These are phyloP conservation scores for Eulemur coronatus DNA, from an alignment of 2,797 vertebrate species.

Conservation along the genomic window DNA sequence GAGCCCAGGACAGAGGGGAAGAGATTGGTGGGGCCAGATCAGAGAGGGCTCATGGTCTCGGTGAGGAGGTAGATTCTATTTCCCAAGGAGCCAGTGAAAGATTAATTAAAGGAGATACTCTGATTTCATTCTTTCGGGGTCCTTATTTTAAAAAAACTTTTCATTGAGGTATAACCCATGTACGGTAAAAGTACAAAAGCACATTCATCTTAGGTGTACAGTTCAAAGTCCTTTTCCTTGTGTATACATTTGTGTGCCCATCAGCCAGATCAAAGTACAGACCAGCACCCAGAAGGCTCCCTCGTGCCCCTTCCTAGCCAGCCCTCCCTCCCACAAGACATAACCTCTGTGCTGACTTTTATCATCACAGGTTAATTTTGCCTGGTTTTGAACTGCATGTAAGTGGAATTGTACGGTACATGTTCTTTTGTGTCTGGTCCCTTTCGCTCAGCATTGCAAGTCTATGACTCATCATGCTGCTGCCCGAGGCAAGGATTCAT, in stretches of 20 bases:
- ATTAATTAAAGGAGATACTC: not conserved
- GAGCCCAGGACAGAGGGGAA: too few relatives aligned
- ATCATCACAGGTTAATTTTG: not conserved
- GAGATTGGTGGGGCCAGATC: not conserved
- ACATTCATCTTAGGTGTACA: not conserved
- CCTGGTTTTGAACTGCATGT: not conserved
- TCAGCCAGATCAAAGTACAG: not conserved
- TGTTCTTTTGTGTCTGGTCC: not conserved
- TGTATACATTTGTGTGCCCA: rapidly evolving
- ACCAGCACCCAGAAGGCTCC: not conserved
- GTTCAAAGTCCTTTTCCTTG: not conserved
- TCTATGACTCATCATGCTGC: rapidly evolving
- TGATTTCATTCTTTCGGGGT: not conserved
- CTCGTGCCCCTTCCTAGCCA: not conserved
- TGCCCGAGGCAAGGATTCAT: rapidly evolving
- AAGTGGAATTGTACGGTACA: rapidly evolving
- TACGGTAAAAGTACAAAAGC: not conserved
- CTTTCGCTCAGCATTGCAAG: rapidly evolving
- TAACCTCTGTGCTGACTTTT: not conserved
- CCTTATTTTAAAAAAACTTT: not conserved
- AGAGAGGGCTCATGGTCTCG: not conserved
- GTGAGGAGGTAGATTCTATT: not conserved
- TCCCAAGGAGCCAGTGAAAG: not conserved
- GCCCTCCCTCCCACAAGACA: not conserved
- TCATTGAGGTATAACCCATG: not conserved